Evolutionary conservation across 2,888 invertebrate genomes (phyloP).

Genomic region (Cosmia pyralina): DNA sequence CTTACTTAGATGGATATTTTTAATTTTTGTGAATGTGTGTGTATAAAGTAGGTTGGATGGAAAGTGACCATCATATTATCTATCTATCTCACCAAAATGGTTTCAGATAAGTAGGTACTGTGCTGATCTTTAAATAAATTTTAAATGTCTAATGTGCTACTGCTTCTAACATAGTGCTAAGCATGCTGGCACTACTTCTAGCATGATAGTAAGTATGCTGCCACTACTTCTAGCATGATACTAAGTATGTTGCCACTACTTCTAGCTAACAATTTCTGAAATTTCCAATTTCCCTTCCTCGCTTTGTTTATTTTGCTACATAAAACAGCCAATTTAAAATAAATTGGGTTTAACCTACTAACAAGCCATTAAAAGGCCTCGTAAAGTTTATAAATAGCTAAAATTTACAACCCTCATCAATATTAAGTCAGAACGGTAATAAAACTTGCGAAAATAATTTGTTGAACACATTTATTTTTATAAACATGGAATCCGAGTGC

Average conservation of each 20-base stretch:
- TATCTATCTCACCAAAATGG: neutral
- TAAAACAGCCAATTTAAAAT: conserved; percentile 37
- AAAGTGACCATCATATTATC: neutral
- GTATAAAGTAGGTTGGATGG: neutral
- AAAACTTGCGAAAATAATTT: neutral
- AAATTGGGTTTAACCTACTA: conserved; percentile 30
- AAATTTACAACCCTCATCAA: conserved; percentile 40
- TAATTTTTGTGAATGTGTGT: neutral
- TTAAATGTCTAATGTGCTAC: neutral
- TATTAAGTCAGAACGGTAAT: conserved; percentile 5
- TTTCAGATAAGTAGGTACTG: neutral
- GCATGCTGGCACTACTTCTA: neutral
- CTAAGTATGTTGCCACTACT: neutral
- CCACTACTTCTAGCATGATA: neutral
- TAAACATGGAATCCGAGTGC: too few relatives aligned
- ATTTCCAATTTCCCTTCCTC: neutral
- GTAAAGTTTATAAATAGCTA: conserved; percentile 46
- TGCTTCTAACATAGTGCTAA: too few relatives aligned
- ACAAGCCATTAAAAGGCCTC: conserved; percentile 31
- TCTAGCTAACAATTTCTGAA: neutral
- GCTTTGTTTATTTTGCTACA: conserved; percentile 9
- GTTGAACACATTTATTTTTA: neutral
- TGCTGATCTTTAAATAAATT: too few relatives aligned
- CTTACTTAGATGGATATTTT: neutral
- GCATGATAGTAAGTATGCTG: neutral